phyloP scores from a whole-genome alignment of 1,140 invertebrate genomes.

The Globodera ellingtonae region DNA sequence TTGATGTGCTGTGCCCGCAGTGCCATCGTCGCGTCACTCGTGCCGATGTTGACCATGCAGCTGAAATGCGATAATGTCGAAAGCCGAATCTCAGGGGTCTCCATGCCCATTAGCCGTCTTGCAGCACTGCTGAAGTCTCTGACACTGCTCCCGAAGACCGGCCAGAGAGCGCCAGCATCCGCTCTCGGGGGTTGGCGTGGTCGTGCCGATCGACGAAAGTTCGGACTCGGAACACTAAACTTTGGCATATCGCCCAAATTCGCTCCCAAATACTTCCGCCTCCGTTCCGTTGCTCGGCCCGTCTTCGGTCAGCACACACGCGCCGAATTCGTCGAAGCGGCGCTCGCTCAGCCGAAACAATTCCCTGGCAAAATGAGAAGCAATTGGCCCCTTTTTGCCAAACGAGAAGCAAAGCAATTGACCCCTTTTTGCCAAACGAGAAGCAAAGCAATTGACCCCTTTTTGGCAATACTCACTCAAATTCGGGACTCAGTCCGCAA shows the following conservation, averaged over 20 bases:
- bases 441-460: no score
- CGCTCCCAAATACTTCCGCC: neutral
- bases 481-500: neutral
- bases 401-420: neutral
- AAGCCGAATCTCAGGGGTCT: neutral
- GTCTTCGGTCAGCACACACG: neutral
- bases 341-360: slow-evolving; percentile 1
- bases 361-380: neutral
- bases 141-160: slow-evolving; percentile 13
- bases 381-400: neutral
- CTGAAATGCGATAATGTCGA: neutral
- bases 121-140: slow-evolving; percentile 23
- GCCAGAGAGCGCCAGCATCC: slow-evolving; percentile 28
- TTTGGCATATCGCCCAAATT: neutral
- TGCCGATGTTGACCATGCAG: slow-evolving; percentile 8
- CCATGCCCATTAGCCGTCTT: slow-evolving; percentile 12
- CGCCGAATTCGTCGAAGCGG: neutral
- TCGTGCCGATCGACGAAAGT: neutral
- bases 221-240: neutral
- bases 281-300: neutral
- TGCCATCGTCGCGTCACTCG: slow-evolving; percentile 22
- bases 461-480: neutral
- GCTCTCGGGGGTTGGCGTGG: neutral
- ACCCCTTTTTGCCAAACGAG: no score
- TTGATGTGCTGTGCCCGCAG: slow-evolving; percentile 22